Evolutionary conservation across 2,888 invertebrate genomes (phyloP), one percentile per base, ranked within the genome.

Genomic region (Synergus umbraculus): DNA sequence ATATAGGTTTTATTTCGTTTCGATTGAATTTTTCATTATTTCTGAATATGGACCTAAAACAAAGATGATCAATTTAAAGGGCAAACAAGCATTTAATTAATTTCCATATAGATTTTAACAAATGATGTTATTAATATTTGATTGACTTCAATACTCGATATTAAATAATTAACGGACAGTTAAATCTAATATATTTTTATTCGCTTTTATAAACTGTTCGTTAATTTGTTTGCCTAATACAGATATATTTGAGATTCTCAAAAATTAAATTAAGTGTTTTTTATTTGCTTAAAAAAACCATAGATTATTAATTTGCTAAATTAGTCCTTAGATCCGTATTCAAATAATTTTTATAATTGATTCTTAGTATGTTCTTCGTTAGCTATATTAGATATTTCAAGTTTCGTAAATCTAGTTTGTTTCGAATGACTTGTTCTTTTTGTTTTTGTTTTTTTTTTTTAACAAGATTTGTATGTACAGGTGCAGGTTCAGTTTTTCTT

Each of bases 41-140:
- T 69, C 49, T 69, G 69, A 69, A 69, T 69, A 69, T 69, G 69
- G 49, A 69, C 69, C 29, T 37, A 49, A 69, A 13, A 37, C 13
- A 18, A 58, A 58, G 13, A 69, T 49, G 49, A 69, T 69, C 69
- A 69, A 69, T 69, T 69, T 22, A 8, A 46, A 44, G 15, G 46
- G 69, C 69, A 49, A 49, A 49, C 69, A 37, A 49, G 65, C 65
- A 65, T 65, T 41, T n/a, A n/a, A 69, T 69, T 29, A 69, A 69
- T 22, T 69, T 69, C n/a, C 29, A n/a, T 65, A 8, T n/a, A 15
- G 41, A 41, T 65, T 41, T 41, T n/a, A 41, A 65, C 15, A 29
- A 65, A 41, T 9, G 29, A 41, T 49, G 46, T 49, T 29, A 63
- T 63, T 13, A 29, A 63, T 65, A 41, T 65, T 65, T 41, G 41